Evolutionary conservation across 2,888 invertebrate genomes (phyloP), one percentile per base, ranked within the genome.

Genomic region (Trachelus troglodyta): DNA sequence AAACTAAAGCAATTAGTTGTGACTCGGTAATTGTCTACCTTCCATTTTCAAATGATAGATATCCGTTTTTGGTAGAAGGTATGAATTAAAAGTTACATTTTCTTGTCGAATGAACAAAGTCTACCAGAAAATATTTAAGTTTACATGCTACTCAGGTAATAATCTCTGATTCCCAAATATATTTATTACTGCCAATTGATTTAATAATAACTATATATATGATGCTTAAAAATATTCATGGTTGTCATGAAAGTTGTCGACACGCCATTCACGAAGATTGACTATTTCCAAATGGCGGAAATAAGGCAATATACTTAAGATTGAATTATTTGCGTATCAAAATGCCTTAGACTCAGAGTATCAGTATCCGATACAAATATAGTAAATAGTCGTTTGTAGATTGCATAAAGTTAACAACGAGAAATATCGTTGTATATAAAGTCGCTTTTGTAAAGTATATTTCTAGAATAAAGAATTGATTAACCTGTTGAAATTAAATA

Each of bases 401-500:
- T 31, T 15, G 71, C 71, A 31, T 71, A 71, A 71, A 71, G 9
- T 33, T 31, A 71, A 71, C 15, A 71, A 71, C 31, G 71, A 31
- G 15, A 33, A 71, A 31, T 71, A 71, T 31, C 31, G 71, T 31
- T 71, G 77, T 76, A 80, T 74, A 73, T 23, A 71, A 77, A n/a
- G 71, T 69, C 75, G 34, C 31, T 74, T 75, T 81, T 80, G 74
- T 80, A 81, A 81, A 80, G 79, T 79, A 81, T 80, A 80, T 81
- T 81, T 81, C 77, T 76, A 80, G 77, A 77, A 80, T 73, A 77
- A 74, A 78, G 23, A 69, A 69, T 23, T 71, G n/a, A n/a, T 34
- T 33, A 33, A 69, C 69, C 33, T 69, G 34, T 56, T 73, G 35
- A 35, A 80, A 79, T 79, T n/a, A 23, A 56, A 56, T 56, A 56